Evolutionary conservation across 2,888 invertebrate genomes (phyloP), one percentile per base, ranked within the genome.

Genomic region (Quadroppia sp.): DNA sequence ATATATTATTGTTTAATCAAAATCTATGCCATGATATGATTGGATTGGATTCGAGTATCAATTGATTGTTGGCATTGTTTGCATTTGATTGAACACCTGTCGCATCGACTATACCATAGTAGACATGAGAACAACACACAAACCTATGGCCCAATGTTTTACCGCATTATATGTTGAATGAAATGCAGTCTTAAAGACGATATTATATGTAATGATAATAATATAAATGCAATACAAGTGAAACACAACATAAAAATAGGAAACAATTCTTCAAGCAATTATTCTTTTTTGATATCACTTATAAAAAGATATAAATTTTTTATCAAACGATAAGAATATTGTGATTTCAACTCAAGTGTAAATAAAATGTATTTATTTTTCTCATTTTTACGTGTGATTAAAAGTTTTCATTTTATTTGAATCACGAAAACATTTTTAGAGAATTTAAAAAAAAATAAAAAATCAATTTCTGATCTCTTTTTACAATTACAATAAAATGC

Each of bases 31-130:
- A 53, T 53, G 53, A 53, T 53, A 53, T 53, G 53, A 53, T 53
- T 53, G 53, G 53, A 53, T 53, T 53, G 53, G 53, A 23, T 50
- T 50, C 20, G n/a, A n/a, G n/a, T 53, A 53, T 53, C 53, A 53
- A 53, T 53, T 53, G 53, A 53, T 53, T 53, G 23, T 17, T 25
- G 17, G 50, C 9, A 36, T 7, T 4, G 53, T 2, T 32, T 15
- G 9, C 17, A 32, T 17, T 61, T 61, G 61, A 61, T 61, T 61
- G 61, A 61, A 61, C 61, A 61, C 61, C 61, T 61, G 61, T 61
- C 61, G 61, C 61, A 36, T 61, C 17, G 17, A 7, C n/a, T 36
- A 61, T 36, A 61, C 13, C 13, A 32, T n/a, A 7, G 17, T 32
- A 32, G 30, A 61, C 7, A 50, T 20, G 17, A 30, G 61, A 17